Conservation (phyloP, 2,113 vertebrate genomes). For the Corapipo altera region DNA sequence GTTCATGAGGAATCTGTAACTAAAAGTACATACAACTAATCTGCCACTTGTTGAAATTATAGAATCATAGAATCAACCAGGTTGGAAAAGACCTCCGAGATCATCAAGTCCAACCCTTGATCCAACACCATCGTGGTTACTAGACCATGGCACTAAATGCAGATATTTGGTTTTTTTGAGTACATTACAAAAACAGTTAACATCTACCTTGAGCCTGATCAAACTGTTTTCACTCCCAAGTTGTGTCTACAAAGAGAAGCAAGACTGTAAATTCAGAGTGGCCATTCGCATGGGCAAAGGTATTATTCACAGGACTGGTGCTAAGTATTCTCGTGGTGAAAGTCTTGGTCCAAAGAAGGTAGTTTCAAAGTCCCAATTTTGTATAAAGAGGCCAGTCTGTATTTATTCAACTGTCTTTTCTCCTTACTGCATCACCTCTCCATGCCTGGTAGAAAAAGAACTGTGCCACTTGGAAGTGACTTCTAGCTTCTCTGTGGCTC, state of each 20-base stretch:
- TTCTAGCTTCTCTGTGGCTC: background rate
- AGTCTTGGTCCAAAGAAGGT: background rate
- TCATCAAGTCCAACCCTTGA: no score
- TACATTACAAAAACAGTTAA: background rate
- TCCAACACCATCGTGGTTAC: no score
- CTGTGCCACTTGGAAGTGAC: accelerated
- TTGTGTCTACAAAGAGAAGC: background rate
- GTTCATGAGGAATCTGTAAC: background rate
- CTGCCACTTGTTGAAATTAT: background rate
- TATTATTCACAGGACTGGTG: background rate
- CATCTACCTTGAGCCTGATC: background rate
- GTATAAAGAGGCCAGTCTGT: background rate
- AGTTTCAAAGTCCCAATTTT: background rate
- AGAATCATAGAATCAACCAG: no score
- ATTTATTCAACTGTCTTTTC: background rate
- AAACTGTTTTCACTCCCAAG: background rate
- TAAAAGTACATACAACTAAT: background rate
- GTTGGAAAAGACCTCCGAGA: no score
- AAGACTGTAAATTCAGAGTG: background rate
- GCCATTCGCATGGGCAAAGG: background rate
- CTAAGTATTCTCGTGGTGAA: background rate
- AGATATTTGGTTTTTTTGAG: background rate
- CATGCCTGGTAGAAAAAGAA: background rate
- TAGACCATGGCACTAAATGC: background rate
- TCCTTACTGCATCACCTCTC: background rate